These are phyloP conservation scores for Polydrusus cervinus DNA, from an alignment of 2,888 invertebrate species.

Conservation along the genomic window DNA sequence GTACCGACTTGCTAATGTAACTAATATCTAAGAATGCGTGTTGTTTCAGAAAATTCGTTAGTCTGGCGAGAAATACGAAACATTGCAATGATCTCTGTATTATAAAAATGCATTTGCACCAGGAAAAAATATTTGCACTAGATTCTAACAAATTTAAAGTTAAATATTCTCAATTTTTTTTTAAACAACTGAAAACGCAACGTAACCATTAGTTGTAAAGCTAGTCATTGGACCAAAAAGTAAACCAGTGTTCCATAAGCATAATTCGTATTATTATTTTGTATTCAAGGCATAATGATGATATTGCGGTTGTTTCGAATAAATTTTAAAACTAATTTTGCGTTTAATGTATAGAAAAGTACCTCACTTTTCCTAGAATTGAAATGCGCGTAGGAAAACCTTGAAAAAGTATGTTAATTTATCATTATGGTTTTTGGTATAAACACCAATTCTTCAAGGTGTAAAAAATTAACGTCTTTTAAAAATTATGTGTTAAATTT, in stretches of 20 bases:
- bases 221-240: slow-evolving; percentile 35
- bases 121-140: background rate
- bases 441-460: background rate
- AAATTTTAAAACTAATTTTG: slow-evolving; percentile 28
- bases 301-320: slow-evolving; percentile 27
- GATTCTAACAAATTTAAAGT: background rate
- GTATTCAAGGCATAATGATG: slow-evolving; percentile 19
- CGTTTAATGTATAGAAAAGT: slow-evolving; percentile 1
- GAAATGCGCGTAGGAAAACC: background rate
- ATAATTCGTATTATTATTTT: slow-evolving; percentile 31
- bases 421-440: background rate
- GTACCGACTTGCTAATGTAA: too few relatives aligned
- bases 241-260: slow-evolving; percentile 33
- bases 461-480: background rate
- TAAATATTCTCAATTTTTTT: slow-evolving; percentile 11
- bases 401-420: background rate
- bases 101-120: background rate
- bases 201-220: slow-evolving; percentile 28
- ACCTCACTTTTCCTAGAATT: background rate
- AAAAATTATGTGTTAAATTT: too few relatives aligned
- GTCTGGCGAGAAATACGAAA: too few relatives aligned
- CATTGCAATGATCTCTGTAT: too few relatives aligned
- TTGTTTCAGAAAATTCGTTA: too few relatives aligned
- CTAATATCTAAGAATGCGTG: too few relatives aligned
- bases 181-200: slow-evolving; percentile 8